phyloP scores from a whole-genome alignment of 37 sponge, comb jelly and placozoan species.

The Spongia lamella region DNA sequence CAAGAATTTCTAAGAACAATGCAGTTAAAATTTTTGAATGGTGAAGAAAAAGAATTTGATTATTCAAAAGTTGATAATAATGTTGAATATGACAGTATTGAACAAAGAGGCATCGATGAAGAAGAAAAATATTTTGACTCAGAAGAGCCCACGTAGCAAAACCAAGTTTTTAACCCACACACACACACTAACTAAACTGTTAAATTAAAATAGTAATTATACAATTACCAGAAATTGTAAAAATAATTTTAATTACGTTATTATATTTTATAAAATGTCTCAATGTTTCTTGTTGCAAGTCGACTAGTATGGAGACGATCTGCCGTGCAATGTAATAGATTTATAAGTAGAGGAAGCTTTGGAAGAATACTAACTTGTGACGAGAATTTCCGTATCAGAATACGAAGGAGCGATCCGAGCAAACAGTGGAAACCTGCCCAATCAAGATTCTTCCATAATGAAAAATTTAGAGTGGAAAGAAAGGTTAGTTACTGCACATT shows the following conservation, averaged over 20 bases:
- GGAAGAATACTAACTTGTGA: no score
- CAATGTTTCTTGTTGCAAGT: not conserved
- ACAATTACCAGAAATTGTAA: no score
- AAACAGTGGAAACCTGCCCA: no score
- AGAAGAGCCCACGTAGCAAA: slow-evolving; percentile 56
- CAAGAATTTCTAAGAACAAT: slow-evolving; percentile 69
- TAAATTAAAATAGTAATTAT: no score
- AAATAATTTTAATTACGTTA: no score
- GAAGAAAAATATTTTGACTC: slow-evolving; percentile 83
- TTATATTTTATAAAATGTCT: not conserved
- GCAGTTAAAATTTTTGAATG: slow-evolving; percentile 74
- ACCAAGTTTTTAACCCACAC: not conserved
- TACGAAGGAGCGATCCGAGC: no score
- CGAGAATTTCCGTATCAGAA: no score
- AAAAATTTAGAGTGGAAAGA: not conserved
- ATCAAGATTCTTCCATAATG: not conserved
- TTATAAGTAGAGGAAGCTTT: no score
- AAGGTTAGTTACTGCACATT: not conserved
- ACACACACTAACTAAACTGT: not conserved
- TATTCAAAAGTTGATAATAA: slow-evolving; percentile 65
- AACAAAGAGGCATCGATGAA: slow-evolving; percentile 45
- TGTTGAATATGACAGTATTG: slow-evolving; percentile 53
- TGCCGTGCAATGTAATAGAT: no score
- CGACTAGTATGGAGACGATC: no score
- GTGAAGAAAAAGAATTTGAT: slow-evolving; percentile 80